A percentile compares a stretch with the other conserved stretches of the same genome.
phyloP scores from a whole-genome alignment of 2,797 vertebrate genomes.

The Sternarchorhynchus goeldii region DNA sequence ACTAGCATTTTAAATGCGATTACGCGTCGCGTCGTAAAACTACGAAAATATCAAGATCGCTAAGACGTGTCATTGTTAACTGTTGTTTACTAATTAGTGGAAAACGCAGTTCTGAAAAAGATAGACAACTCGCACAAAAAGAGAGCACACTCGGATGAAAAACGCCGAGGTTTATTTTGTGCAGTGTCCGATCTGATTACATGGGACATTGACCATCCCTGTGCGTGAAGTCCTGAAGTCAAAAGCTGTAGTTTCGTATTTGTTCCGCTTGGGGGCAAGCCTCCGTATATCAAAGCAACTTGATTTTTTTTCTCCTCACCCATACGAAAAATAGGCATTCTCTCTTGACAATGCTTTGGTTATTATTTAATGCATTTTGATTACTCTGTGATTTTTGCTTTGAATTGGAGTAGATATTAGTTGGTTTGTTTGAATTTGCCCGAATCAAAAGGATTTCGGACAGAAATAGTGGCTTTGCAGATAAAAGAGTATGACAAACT shows the following conservation, averaged over 20 bases:
- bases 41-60: not conserved
- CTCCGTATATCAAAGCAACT: slow-evolving; percentile 44
- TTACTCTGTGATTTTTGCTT: slow-evolving; percentile 47
- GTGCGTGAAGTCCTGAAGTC: slow-evolving; percentile 18
- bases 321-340: not conserved
- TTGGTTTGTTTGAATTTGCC: slow-evolving; percentile 6
- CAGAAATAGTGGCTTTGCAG: slow-evolving; percentile 30
- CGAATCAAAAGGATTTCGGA: slow-evolving; percentile 40
- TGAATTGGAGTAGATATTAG: slow-evolving; percentile 38
- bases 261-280: slow-evolving; percentile 56
- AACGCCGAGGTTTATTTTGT: slow-evolving; percentile 10
- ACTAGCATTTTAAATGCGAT: too few relatives aligned
- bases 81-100: too few relatives aligned
- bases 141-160: not conserved
- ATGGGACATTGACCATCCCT: slow-evolving; percentile 39
- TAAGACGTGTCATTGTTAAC: not conserved
- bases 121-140: not conserved
- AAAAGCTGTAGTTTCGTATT: slow-evolving; percentile 21
- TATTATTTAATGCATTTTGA: slow-evolving; percentile 29
- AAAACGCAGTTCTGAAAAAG: not conserved
- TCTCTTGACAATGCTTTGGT: slow-evolving; percentile 12
- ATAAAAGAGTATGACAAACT: slow-evolving; percentile 35
- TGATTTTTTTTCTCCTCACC: slow-evolving; percentile 22
- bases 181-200: slow-evolving; percentile 21
- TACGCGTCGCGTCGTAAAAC: too few relatives aligned